Evolutionary conservation across 1,140 invertebrate genomes (phyloP).

Genomic region (Atta colombica): DNA sequence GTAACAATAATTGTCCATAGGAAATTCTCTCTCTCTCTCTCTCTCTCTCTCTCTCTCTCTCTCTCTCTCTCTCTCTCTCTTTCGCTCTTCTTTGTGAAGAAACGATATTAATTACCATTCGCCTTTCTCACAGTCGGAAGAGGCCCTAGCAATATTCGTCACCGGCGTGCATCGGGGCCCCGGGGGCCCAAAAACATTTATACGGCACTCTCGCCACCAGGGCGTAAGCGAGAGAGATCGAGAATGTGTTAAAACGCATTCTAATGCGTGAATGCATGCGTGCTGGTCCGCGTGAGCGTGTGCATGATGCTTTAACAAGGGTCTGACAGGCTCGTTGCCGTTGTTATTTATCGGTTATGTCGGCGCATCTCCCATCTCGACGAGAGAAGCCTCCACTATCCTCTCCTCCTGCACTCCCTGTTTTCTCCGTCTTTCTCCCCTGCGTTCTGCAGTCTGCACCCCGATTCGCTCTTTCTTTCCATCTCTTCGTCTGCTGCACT

Average conservation of each 20-base stretch:
- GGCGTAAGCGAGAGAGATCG: conserved; percentile 48
- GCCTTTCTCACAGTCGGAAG: conserved; percentile 58
- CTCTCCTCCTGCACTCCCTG: conserved; percentile 10
- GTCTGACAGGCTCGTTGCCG: conserved; percentile 86
- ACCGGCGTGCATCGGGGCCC: conserved; percentile 59
- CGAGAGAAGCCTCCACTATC: conserved; percentile 72
- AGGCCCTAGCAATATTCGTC: conserved; percentile 69
- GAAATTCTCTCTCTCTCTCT: background rate
- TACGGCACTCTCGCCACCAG: conserved; percentile 61
- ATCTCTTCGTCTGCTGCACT: background rate
- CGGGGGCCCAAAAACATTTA: conserved; percentile 17
- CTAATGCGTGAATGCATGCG: conserved; percentile 76
- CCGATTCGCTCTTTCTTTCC: conserved; percentile 31
- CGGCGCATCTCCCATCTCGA: conserved; percentile 84
- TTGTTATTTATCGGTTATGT: conserved; percentile 86
- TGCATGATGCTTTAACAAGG: conserved; percentile 84
- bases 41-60: background rate
- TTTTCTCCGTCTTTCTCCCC: conserved; percentile 29
- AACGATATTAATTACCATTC: conserved; percentile 71
- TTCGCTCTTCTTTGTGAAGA: conserved; percentile 15
- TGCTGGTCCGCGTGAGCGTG: conserved; percentile 74
- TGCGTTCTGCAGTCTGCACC: conserved; percentile 17
- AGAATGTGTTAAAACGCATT: conserved; percentile 78
- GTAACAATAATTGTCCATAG: conserved; percentile 52
- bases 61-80: background rate